phyloP scores from a whole-genome alignment of 2,888 invertebrate species.

The Raillietiella orientalis region DNA sequence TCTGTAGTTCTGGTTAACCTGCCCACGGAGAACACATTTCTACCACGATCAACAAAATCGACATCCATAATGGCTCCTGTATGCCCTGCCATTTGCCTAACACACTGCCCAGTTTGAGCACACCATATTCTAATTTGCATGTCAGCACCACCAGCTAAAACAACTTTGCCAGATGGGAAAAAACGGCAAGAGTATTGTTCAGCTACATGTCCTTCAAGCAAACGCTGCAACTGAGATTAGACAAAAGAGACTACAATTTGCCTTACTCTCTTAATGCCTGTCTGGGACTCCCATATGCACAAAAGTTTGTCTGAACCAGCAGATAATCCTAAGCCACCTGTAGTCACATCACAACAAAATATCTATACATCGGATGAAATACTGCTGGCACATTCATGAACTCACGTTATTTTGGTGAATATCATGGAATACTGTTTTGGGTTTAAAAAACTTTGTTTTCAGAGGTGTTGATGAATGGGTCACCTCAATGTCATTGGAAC shows the following conservation, averaged over 20 bases:
- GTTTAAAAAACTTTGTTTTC: conserved; percentile 20
- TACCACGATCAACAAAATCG: conserved; percentile 27
- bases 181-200: conserved; percentile 29
- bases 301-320: conserved; percentile 23
- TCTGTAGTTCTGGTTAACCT: no score
- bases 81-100: conserved; percentile 29
- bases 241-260: neutral
- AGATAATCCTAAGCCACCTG: conserved; percentile 25
- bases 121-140: conserved; percentile 33
- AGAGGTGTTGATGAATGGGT: no score
- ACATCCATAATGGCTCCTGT: conserved; percentile 25
- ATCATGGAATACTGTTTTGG: conserved; percentile 15
- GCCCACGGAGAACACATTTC: conserved; percentile 31
- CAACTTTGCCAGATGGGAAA: conserved; percentile 33
- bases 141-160: conserved; percentile 31
- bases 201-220: conserved; percentile 27
- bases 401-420: conserved; percentile 17
- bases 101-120: conserved; percentile 28
- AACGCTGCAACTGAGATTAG: conserved; percentile 10
- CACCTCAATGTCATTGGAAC: no score
- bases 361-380: no score
- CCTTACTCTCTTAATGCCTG: conserved; percentile 19
- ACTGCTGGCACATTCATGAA: conserved; percentile 6
- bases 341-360: conserved; percentile 22
- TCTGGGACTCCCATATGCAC: conserved; percentile 26